Evolutionary conservation across 92 coral and sea anemone species (phyloP), one percentile per base, ranked within the genome.

Genomic region (Umimayanthus chanpuru): DNA sequence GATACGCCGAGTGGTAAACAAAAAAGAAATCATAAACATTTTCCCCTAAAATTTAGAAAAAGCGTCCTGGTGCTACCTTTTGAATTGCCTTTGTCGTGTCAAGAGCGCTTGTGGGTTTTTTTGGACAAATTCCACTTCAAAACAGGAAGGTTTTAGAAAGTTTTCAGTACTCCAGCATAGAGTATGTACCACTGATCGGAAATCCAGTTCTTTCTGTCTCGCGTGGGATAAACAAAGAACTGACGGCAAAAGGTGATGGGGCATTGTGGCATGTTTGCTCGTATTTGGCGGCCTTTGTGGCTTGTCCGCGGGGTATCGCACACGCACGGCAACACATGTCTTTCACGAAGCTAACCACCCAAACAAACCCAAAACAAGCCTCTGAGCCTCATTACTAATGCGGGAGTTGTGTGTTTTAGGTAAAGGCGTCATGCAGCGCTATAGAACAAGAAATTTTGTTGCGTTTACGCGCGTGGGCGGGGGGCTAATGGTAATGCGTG

Each of bases 201-300:
- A 83, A 70, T 83, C 87, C 44, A 70, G 74, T 68, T 71, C 61
- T 68, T 83, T 68, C 77, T 70, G 44, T 36, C 41, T 83, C 76
- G 87, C 87, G 87, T 83, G 87, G 87, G 78, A 83, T 26, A 83
- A 70, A 83, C 87, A 83, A 83, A 41, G 43, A 29, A 10, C 87
- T 11, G 73, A 81, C 28, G 85, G 73, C 44, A 41, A 83, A 83
- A 67, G 87, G 73, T 70, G 87, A 61, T 81, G 87, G 79, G 40
- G 15, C 32, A 70, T 83, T 83, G 87, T 70, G 53, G 76, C 64
- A 7, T 44, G 77, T 70, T 70, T 68, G 87, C 65, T 26, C 78
- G 61, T 43, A 14, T 83, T 83, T 70, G 78, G 87, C 87, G 40
- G 67, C 67, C 43, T 25, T 83, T 83, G 87, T 83, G 25, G 12